Conservation (phyloP, 2,113 vertebrate genomes). For the Globicephala melas region DNA sequence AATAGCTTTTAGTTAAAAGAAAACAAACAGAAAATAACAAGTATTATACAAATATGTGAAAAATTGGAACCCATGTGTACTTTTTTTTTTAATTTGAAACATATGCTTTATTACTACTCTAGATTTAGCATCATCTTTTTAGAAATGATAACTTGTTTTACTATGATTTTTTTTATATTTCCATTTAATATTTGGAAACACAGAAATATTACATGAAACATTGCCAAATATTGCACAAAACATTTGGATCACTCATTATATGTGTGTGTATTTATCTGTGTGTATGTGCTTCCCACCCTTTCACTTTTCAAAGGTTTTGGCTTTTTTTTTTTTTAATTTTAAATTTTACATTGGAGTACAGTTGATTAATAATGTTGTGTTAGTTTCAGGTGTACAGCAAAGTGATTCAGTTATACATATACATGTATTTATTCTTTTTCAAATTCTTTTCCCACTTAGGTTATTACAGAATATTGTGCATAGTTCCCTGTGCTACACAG, state of each 20-base stretch:
- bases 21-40: neutral
- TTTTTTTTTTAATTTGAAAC: conserved; percentile 49
- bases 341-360: neutral
- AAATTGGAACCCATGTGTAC: neutral
- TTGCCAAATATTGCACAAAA: neutral
- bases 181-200: neutral
- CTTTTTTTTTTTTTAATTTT: neutral
- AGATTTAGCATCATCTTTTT: neutral
- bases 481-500: neutral
- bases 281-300: neutral
- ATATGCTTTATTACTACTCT: conserved; percentile 36
- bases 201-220: neutral
- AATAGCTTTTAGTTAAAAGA: neutral
- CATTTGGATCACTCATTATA: neutral
- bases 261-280: rapidly evolving
- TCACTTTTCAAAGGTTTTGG: neutral
- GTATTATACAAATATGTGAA: neutral
- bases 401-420: neutral
- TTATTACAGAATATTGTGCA: neutral
- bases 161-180: neutral
- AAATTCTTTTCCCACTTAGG: neutral
- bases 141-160: conserved; percentile 36
- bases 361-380: neutral
- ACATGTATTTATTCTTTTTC: neutral
- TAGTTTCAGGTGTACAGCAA: neutral